A percentile compares a stretch with the other conserved stretches of the same genome.
These are phyloP conservation scores for Spodoptera littoralis DNA, from an alignment of 2,888 invertebrate genomes.

Conservation along the genomic window DNA sequence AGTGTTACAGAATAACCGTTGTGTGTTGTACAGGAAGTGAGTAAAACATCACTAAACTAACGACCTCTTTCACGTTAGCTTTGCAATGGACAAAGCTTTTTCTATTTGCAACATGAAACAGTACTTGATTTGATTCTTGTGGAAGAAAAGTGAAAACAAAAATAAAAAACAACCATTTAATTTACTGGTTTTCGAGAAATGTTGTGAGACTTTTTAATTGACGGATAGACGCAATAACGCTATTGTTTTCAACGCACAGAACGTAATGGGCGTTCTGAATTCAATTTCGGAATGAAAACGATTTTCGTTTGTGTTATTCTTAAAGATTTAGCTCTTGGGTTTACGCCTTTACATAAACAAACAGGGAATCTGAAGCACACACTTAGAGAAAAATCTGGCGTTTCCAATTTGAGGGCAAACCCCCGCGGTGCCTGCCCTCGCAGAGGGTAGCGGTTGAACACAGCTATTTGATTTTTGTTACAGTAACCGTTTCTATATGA, in stretches of 20 bases:
- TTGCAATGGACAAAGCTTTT: slow-evolving; percentile 23
- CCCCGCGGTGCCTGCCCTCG: slow-evolving; percentile 33
- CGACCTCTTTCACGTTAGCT: slow-evolving; percentile 33
- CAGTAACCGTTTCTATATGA: slow-evolving; percentile 41
- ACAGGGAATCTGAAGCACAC: slow-evolving; percentile 53
- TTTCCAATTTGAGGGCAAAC: slow-evolving; percentile 61
- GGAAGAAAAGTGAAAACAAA: slow-evolving; percentile 23
- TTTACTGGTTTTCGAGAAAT: slow-evolving; percentile 10
- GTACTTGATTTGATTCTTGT: slow-evolving; percentile 18
- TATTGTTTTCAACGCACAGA: slow-evolving; percentile 19
- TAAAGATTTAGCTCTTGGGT: slow-evolving; percentile 33
- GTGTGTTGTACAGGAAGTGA: slow-evolving; percentile 31
- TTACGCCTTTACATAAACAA: slow-evolving; percentile 44
- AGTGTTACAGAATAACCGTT: slow-evolving; percentile 19
- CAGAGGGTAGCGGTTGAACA: slow-evolving; percentile 39
- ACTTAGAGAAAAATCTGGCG: slow-evolving; percentile 64
- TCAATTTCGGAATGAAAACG: slow-evolving; percentile 16
- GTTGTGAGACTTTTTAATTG: slow-evolving; percentile 41
- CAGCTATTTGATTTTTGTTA: slow-evolving; percentile 50
- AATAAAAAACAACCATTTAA: slow-evolving; percentile 22
- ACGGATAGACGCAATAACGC: slow-evolving; percentile 15
- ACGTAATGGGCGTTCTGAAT: slow-evolving; percentile 37
- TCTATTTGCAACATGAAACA: slow-evolving; percentile 34
- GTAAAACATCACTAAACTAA: slow-evolving; percentile 45
- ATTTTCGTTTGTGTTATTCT: slow-evolving; percentile 37